These are phyloP conservation scores for Leptatherina wallacei DNA, from an alignment of 2,797 vertebrate genomes.

Conservation along the genomic window DNA sequence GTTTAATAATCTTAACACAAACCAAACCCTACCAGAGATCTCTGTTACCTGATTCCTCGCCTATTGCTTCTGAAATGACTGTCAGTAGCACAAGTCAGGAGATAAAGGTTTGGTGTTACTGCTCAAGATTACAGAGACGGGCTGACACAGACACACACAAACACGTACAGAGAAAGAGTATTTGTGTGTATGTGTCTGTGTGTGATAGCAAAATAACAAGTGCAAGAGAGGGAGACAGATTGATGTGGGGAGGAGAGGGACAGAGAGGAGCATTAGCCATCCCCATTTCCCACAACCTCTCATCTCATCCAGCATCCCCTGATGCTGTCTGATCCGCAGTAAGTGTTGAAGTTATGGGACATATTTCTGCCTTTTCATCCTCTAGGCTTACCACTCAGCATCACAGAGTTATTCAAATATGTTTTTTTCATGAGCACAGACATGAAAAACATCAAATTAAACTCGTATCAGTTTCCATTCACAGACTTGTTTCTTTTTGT, in stretches of 20 bases:
- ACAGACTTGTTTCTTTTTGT: neutral
- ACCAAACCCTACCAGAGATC: constrained; percentile 44
- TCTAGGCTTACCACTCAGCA: constrained; percentile 27
- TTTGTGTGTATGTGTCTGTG: constrained; percentile 33
- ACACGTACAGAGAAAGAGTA: constrained; percentile 21
- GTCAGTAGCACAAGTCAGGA: constrained; percentile 58
- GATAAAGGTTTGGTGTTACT: constrained; percentile 58
- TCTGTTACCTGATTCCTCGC: constrained; percentile 46
- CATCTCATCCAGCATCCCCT: constrained; percentile 49
- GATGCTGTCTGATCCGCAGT: constrained; percentile 40
- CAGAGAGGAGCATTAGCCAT: constrained; percentile 61
- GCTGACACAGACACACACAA: constrained; percentile 16
- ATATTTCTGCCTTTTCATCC: constrained; percentile 51
- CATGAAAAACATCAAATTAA: neutral
- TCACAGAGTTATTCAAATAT: constrained; percentile 25
- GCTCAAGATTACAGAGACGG: constrained; percentile 54
- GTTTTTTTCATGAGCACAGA: constrained; percentile 5
- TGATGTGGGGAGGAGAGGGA: constrained; percentile 50
- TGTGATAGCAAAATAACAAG: constrained; percentile 53
- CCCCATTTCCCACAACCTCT: constrained; percentile 59
- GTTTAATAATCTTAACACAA: constrained; percentile 53
- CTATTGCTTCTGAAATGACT: constrained; percentile 55
- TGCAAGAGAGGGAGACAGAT: constrained; percentile 39
- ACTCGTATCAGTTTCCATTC: constrained; percentile 12
- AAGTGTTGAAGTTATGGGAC: constrained; percentile 34